Percentiles rank a stretch among this genome's conserved stretches.
Evolutionary conservation across 2,113 vertebrate species (phyloP).

Genomic region (Prochilodus magdalenae): DNA sequence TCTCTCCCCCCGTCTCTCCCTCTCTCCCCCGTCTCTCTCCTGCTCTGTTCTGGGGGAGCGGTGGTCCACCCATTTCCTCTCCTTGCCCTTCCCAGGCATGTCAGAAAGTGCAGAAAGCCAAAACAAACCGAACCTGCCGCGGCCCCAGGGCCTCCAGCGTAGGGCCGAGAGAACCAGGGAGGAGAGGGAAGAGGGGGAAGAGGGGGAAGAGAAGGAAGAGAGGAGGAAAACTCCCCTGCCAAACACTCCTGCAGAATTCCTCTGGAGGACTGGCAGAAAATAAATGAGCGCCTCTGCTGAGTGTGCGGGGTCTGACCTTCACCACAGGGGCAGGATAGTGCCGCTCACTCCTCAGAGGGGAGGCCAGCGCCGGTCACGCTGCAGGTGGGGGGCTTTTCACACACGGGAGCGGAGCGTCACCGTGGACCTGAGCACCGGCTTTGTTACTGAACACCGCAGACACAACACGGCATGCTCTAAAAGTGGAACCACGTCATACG

Average conservation of each 20-base stretch:
- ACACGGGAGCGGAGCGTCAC: neutral
- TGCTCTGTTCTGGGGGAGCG: constrained; percentile 66
- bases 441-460: neutral
- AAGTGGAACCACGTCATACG: too few species aligned
- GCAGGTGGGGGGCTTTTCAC: neutral
- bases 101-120: constrained; percentile 82
- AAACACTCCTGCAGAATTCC: neutral
- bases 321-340: neutral
- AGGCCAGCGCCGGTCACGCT: neutral
- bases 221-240: neutral
- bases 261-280: neutral
- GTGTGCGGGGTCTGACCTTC: neutral
- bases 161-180: constrained; percentile 45
- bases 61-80: constrained; percentile 93
- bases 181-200: neutral
- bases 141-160: constrained; percentile 74
- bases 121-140: constrained; percentile 81
- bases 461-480: neutral
- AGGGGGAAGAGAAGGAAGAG: neutral
- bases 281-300: neutral
- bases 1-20: neutral
- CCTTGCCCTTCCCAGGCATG: constrained; percentile 93
- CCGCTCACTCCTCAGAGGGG: neutral
- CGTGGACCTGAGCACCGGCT: neutral
- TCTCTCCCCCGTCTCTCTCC: neutral